Evolutionary conservation across 2,113 vertebrate species (phyloP), one percentile per base, ranked within the genome.

Genomic region (Oreochromis aureus): DNA sequence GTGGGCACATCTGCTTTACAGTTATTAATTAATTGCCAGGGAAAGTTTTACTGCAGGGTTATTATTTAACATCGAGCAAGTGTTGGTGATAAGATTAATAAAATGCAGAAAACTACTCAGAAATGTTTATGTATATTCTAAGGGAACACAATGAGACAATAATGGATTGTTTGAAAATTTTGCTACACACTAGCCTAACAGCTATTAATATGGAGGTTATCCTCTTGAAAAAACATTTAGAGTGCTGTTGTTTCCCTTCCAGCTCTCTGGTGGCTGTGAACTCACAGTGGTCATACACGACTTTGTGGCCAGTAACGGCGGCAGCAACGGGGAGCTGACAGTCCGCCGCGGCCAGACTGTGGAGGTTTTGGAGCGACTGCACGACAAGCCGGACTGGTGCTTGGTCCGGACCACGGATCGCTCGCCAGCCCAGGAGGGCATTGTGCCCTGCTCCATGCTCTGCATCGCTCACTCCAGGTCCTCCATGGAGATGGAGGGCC

Each of bases 401-500:
- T 95, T 99, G 88, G 98, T 99, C 44, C 95, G 98, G 15, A 99
- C 98, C 91, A 99, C 98, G 0, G 98, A 99, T 90, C 97, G 98
- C 3, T 98, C 97, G 2, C 98, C 98, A 0, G 98, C 98, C 1
- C 97, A 97, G 0, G 98, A 99, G 93, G 98, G 98, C 63, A 96
- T 99, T 32, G 98, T 99, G 0, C 98, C 98, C 91, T 98, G 98
- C 6, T 96, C 97, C 56, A 98, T 98, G 13, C 97, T 99, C 39
- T 99, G 98, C 89, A 98, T 99, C 8, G 98, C 98, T 51, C 98
- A 99, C 93, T 99, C 98, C 1, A 95, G 98, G 80, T 99, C 98
- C 4, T 98, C 98, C 85, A 98, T 99, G 97, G 98, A 99, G 90
- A 99, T 99, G 98, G 98, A 99, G 87, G 98, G 98, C 51, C 98